A percentile compares a stretch with the other conserved stretches of the same genome.
phyloP scores from a whole-genome alignment of 2,113 vertebrate genomes.

The Anguilla japonica region DNA sequence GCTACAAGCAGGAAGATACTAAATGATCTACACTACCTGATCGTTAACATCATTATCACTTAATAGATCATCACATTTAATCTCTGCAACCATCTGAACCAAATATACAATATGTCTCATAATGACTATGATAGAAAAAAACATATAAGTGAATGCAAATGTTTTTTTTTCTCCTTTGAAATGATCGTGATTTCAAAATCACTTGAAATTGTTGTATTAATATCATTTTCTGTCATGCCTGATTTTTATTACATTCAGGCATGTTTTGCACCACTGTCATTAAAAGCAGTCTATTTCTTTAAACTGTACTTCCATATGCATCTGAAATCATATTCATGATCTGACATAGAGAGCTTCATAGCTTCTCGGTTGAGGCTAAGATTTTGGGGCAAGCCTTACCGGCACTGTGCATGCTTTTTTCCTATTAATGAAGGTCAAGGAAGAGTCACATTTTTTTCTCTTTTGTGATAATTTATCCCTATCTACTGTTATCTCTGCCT shows the following conservation, averaged over 20 bases:
- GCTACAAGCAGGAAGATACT: too few species aligned
- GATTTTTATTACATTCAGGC: neutral
- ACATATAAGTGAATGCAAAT: too few species aligned
- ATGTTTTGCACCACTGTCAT: neutral
- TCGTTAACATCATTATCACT: neutral
- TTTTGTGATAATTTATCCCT: slow-evolving; percentile 76
- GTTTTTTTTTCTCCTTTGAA: too few species aligned
- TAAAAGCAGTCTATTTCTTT: neutral
- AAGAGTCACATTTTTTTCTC: slow-evolving; percentile 73
- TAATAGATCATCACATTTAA: neutral
- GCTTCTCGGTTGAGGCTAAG: slow-evolving; percentile 53
- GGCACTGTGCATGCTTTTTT: slow-evolving; percentile 62
- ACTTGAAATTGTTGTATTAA: too few species aligned
- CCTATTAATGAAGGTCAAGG: slow-evolving; percentile 78
- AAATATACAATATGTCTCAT: too few species aligned
- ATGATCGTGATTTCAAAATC: too few species aligned
- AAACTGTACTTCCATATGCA: neutral
- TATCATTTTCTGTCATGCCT: too few species aligned
- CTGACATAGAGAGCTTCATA: slow-evolving; percentile 38
- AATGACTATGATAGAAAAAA: too few species aligned
- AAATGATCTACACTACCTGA: neutral
- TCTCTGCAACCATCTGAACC: neutral
- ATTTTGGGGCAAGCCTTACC: slow-evolving; percentile 51
- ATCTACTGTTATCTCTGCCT: slow-evolving; percentile 74
- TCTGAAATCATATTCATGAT: neutral